Evolutionary conservation across 2,797 vertebrate genomes (phyloP).

Genomic region (Varecia variegata): DNA sequence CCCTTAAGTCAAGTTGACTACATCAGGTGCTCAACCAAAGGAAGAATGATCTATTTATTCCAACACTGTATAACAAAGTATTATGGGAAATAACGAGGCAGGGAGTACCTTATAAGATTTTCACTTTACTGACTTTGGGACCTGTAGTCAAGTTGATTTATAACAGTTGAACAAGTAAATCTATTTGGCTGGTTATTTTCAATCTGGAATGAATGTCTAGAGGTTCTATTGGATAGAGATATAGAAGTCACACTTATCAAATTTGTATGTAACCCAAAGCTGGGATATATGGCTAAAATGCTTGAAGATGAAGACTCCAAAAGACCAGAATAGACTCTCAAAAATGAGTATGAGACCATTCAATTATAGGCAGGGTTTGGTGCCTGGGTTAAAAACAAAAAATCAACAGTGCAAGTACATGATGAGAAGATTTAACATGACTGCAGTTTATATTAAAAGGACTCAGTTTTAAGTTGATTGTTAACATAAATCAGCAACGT

Average conservation of each 20-base stretch:
- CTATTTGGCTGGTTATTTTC: not conserved
- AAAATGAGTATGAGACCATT: not conserved
- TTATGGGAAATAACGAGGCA: not conserved
- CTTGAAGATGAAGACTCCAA: not conserved
- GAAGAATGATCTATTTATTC: not conserved
- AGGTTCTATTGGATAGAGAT: not conserved
- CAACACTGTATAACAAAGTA: not conserved
- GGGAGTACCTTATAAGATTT: not conserved
- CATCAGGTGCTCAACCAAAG: not conserved
- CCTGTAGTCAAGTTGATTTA: not conserved
- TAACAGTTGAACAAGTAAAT: not conserved
- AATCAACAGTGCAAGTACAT: not conserved
- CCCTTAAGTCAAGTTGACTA: not conserved
- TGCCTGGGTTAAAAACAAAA: conserved; percentile 24
- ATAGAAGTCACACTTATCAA: not conserved
- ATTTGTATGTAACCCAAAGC: not conserved
- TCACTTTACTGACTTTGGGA: not conserved
- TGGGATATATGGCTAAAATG: not conserved
- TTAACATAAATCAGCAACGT: not conserved
- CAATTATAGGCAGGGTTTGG: not conserved
- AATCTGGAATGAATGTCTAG: not conserved
- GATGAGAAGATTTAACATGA: not conserved
- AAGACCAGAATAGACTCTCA: not conserved
- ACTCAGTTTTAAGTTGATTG: not conserved
- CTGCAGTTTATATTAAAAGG: not conserved